Base-by-base conservation (phyloP, 1,140 invertebrate genomes). In the Leptinotarsa texana region DNA sequence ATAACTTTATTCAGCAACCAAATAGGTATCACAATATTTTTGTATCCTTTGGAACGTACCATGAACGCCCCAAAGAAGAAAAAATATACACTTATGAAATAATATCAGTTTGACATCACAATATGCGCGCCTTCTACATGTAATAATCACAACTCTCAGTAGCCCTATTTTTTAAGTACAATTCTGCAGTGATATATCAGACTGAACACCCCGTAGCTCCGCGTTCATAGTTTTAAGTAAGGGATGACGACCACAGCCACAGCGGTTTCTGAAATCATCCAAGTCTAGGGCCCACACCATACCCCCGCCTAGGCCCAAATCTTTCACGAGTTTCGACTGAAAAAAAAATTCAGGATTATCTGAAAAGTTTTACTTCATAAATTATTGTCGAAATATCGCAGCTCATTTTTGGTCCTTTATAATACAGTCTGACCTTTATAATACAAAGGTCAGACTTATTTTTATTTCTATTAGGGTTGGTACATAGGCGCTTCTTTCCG, bases 211-310 rank as follows among this genome's bases (percentile, higher is more conserved):
- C 49, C 87, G 80, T 1, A 91, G 80, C 74, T 89, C 89, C 68
- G 87, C 85, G 70, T 89, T 88, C 18, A 91, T 80, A 1, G 89
- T 89, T n/a, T 87, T 84, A 4, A 91, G 82, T 4, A 91, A 79
- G 0, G 89, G 89, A 84, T 91, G 88, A 49, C 82, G 83, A 72
- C 90, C 77, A 82, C 91, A 93, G 4, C 88, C 88, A 80, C 92
- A 94, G 11, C 82, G 82, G 69, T 90, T 90, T 48, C 87, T 86
- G 86, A 93, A 94, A 82, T 95, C 94, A 79, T 95, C 94, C 73
- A 94, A 84, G 82, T 88, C 87, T 17, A 95, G 83, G 0, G 94
- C 92, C 93, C 93, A 95, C 21, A 95, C 88, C 88, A 94, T 94
- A 2, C 91, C 92, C 4, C 94, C 94, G 1, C 92, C 92, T 3